These are phyloP conservation scores for Sminthurinus aureus DNA, from an alignment of 2,888 invertebrate species.

Conservation along the genomic window DNA sequence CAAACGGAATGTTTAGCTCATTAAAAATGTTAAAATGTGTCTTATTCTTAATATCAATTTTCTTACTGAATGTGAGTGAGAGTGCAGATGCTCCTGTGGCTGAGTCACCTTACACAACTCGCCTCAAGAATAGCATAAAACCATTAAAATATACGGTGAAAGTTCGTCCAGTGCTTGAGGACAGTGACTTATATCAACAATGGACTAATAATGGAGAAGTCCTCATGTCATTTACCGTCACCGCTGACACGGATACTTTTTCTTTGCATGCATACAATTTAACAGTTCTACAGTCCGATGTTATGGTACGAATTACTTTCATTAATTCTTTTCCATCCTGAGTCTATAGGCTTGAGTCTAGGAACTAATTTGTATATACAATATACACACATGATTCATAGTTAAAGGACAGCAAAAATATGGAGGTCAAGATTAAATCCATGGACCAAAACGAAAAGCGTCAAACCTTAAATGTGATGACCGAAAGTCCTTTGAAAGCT, in stretches of 20 bases:
- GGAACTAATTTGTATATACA: too few species aligned
- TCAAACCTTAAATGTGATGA: constrained; percentile 7
- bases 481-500: neutral
- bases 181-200: neutral
- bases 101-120: neutral
- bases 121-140: neutral
- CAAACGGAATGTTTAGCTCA: too few species aligned
- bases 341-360: too few species aligned
- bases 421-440: neutral
- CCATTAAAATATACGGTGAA: constrained; percentile 4
- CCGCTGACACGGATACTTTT: neutral
- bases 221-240: neutral
- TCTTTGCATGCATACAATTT: constrained; percentile 22
- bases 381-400: too few species aligned
- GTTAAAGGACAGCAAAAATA: neutral
- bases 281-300: neutral
- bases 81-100: neutral
- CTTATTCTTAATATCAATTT: too few species aligned
- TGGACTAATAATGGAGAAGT: constrained; percentile 12
- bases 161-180: constrained; percentile 15
- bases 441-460: neutral
- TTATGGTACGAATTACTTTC: constrained; percentile 10
- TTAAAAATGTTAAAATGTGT: too few species aligned
- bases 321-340: too few species aligned
- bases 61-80: neutral